Percentiles rank a stretch among this genome's conserved stretches.
These are phyloP conservation scores for Agrenia bidenticulata DNA, from an alignment of 2,888 invertebrate genomes.

Conservation along the genomic window DNA sequence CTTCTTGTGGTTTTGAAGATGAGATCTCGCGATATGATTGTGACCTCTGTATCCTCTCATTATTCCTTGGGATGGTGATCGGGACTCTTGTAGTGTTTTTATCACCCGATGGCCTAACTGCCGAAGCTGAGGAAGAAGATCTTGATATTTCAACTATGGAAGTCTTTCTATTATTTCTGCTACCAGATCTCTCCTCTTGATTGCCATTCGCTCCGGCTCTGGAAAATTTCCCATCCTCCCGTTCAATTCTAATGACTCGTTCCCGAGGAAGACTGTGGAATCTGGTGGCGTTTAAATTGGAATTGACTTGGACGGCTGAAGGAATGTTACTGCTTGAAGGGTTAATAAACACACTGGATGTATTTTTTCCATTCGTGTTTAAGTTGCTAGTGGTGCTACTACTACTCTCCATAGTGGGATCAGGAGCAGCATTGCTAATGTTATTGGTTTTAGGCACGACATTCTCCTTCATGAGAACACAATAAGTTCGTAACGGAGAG, in stretches of 20 bases:
- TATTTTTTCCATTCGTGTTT: not conserved
- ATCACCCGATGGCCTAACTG: conserved; percentile 5
- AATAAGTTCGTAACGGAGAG: conserved; percentile 50
- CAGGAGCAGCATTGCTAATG: not conserved
- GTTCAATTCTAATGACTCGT: conserved; percentile 41
- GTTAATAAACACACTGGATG: conserved; percentile 23
- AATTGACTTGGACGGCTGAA: not conserved
- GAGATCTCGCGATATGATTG: conserved; percentile 44
- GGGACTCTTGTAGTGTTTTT: conserved; percentile 34
- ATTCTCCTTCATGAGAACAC: conserved; percentile 50
- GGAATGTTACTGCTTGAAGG: conserved; percentile 24
- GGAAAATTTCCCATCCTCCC: conserved; percentile 32
- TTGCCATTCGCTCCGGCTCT: not conserved
- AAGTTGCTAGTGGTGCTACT: not conserved
- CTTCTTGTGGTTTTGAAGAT: conserved; percentile 20
- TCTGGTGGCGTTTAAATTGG: conserved; percentile 16
- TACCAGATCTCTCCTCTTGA: not conserved
- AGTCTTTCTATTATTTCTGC: not conserved
- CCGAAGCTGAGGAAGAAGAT: not conserved
- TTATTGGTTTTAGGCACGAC: conserved; percentile 35
- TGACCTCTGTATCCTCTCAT: conserved; percentile 38
- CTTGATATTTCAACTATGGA: conserved; percentile 15
- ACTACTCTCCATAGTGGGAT: not conserved
- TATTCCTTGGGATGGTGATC: conserved; percentile 16
- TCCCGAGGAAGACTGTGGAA: conserved; percentile 47